Percentiles rank a stretch among this genome's conserved stretches.
These are phyloP conservation scores for Abrostola triplasia DNA, from an alignment of 2,888 invertebrate genomes.

Conservation along the genomic window DNA sequence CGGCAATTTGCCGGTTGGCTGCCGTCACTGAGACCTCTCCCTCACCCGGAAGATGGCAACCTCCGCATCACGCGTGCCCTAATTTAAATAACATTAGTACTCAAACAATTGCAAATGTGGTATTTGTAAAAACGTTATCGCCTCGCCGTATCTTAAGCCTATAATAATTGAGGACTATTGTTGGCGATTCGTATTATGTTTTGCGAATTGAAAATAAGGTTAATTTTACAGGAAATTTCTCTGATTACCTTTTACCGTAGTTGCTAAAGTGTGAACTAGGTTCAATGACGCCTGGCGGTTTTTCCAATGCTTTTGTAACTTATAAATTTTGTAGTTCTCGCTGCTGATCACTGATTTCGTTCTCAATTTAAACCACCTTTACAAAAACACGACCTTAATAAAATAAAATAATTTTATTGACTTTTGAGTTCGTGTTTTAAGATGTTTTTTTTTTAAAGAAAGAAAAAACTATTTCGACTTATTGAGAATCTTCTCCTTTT, in stretches of 20 bases:
- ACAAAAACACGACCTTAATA: too few relatives aligned
- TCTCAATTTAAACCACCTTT: too few relatives aligned
- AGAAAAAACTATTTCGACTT: too few relatives aligned
- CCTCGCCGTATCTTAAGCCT: conserved; percentile 32
- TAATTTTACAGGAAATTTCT: conserved; percentile 6
- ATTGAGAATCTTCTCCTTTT: too few relatives aligned
- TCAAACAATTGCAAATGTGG: conserved; percentile 48
- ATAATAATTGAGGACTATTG: conserved; percentile 33
- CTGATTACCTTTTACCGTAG: conserved; percentile 3
- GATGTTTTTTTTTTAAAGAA: too few relatives aligned
- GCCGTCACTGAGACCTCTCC: conserved; percentile 46
- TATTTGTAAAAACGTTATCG: conserved; percentile 50
- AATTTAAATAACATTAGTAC: conserved; percentile 64
- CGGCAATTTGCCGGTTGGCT: conserved; percentile 72
- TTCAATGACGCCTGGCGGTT: not conserved
- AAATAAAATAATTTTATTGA: too few relatives aligned
- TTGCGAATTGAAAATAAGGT: conserved; percentile 5
- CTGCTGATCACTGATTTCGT: too few relatives aligned
- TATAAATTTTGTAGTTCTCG: too few relatives aligned
- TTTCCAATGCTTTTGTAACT: not conserved
- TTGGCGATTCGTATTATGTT: conserved; percentile 12
- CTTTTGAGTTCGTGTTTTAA: too few relatives aligned
- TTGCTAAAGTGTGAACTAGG: not conserved
- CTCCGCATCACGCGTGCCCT: conserved; percentile 53
- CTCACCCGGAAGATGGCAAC: conserved; percentile 57